phyloP scores from a whole-genome alignment of 1,140 invertebrate genomes.

The Lasioglossum baleicum region DNA sequence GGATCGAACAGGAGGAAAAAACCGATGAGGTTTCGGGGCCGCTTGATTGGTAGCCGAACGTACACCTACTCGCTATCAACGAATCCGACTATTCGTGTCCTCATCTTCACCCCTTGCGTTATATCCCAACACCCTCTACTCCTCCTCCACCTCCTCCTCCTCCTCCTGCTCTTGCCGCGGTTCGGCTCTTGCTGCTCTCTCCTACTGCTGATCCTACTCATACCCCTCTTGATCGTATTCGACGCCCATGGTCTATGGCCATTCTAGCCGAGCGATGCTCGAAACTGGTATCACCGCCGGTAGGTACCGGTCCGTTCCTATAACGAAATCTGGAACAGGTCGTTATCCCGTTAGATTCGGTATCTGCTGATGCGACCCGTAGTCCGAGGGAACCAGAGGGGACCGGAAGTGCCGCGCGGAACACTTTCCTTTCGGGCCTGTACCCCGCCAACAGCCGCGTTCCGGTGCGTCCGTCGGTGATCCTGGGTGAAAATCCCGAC shows the following conservation, averaged over 20 bases:
- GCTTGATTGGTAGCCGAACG: slow-evolving; percentile 79
- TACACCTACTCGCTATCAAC: slow-evolving; percentile 76
- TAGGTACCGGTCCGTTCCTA: slow-evolving; percentile 36
- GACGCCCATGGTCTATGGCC: slow-evolving; percentile 30
- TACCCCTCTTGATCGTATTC: slow-evolving; percentile 44
- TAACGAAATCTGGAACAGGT: slow-evolving; percentile 66
- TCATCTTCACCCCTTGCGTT: slow-evolving; percentile 64
- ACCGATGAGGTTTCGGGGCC: slow-evolving; percentile 79
- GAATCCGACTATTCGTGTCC: slow-evolving; percentile 69
- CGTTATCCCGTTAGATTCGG: slow-evolving; percentile 64
- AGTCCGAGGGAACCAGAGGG: no score
- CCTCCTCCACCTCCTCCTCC: slow-evolving; percentile 5
- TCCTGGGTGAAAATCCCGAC: no score
- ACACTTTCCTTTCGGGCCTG: no score
- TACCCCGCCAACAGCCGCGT: no score
- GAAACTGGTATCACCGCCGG: slow-evolving; percentile 30
- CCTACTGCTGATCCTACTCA: slow-evolving; percentile 26
- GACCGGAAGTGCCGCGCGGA: slow-evolving; percentile 48
- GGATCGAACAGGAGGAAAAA: slow-evolving; percentile 71
- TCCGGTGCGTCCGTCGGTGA: no score
- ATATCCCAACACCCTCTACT: slow-evolving; percentile 50
- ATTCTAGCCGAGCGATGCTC: slow-evolving; percentile 44
- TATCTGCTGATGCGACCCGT: slow-evolving; percentile 41
- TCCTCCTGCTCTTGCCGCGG: not conserved
- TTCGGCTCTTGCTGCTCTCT: slow-evolving; percentile 18